Base-by-base conservation (phyloP, 2,113 vertebrate genomes). In the Callipepla squamata region DNA sequence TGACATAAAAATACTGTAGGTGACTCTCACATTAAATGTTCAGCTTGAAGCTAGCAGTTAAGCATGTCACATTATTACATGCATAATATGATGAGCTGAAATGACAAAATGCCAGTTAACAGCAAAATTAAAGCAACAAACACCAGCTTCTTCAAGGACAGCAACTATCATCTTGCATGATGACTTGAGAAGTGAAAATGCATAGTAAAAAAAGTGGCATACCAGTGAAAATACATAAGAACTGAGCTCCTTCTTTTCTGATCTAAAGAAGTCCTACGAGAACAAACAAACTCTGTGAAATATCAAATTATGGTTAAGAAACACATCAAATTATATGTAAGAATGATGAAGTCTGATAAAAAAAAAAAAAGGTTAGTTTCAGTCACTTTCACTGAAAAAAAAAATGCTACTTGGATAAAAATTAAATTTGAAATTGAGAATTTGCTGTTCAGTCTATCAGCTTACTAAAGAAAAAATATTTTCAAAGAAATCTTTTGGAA, bases 41-140 rank as follows among this genome's bases (percentile, higher is more conserved):
- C 96, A 92, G 58, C 88, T 96, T 94, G 69, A 96, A 95, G 96
- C 76, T 81, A 94, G 93, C 89, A 92, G 94, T 97, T 97, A 95
- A 95, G 85, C 65, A 86, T 91, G 92, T 96, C 95, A 96, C 92
- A 95, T 96, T 93, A 94, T 78, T 95, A 86, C 85, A 90, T 90
- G 94, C 81, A 95, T 93, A 95, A 95, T 77, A 91, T 90, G 94
- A 96, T 91, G 79, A 96, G 79, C 48, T 93, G 81, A 92, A 95
- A 92, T 95, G 90, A 95, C 95, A 96, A 90, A 92, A 91, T 90
- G 83, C 72, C 84, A 93, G 65, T 62, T 96, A 61, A n/a, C 44
- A 92, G 66, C 55, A 88, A 95, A 95, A 87, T 94, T 94, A 96
- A 95, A 94, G 95, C 82, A 93, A 86, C 90, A 88, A 93, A 95